These are phyloP conservation scores for Parauchenoglanis punctatus DNA, from an alignment of 2,797 vertebrate species.

Conservation along the genomic window DNA sequence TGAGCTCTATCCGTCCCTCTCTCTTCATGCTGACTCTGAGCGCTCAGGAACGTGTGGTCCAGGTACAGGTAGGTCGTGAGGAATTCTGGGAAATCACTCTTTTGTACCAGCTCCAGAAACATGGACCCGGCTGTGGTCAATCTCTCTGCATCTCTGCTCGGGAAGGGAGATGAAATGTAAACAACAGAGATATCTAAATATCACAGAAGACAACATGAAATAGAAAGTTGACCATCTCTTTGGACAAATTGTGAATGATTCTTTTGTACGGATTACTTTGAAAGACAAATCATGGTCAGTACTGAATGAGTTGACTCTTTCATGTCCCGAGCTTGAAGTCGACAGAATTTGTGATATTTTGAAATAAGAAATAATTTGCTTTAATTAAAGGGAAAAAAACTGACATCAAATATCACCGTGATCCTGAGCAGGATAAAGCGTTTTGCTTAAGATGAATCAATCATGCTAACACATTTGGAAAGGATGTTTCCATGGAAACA, in stretches of 20 bases:
- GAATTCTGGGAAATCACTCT: conserved; percentile 77
- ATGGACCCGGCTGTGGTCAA: conserved; percentile 64
- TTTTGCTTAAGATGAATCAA: background rate
- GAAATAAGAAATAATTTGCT: background rate
- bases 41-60: conserved; percentile 74
- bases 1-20: background rate
- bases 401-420: background rate
- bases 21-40: conserved; percentile 42
- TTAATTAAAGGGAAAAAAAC: no score
- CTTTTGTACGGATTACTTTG: background rate
- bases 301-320: background rate
- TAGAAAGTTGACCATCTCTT: background rate
- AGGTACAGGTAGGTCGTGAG: conserved; percentile 75
- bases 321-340: background rate
- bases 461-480: background rate
- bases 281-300: no score
- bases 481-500: background rate
- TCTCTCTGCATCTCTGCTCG: conserved; percentile 63
- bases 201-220: background rate
- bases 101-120: conserved; percentile 75
- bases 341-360: background rate
- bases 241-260: background rate
- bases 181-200: background rate
- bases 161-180: conserved; percentile 18
- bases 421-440: background rate